Evolutionary conservation across 1,140 invertebrate species (phyloP).

Genomic region (Lanistes nyassanus): DNA sequence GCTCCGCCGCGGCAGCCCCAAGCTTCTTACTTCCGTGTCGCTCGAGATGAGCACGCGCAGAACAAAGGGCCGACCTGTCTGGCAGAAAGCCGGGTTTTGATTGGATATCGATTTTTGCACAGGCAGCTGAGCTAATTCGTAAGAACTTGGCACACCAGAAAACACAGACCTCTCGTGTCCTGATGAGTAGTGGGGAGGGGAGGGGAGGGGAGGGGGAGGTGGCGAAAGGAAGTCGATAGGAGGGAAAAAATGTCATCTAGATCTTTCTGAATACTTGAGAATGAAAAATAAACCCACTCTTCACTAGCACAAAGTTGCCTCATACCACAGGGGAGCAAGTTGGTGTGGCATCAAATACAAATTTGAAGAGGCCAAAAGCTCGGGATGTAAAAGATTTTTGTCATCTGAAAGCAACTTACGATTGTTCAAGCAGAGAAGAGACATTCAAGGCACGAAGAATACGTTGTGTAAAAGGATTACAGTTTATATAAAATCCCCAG

Average conservation of each 20-base stretch:
- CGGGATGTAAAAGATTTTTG: no score
- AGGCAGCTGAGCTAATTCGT: not conserved
- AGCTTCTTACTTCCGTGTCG: not conserved
- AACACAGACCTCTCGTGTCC: not conserved
- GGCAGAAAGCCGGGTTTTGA: not conserved
- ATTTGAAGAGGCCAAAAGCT: no score
- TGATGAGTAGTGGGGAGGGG: not conserved
- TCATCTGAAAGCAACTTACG: no score
- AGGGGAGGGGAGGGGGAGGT: not conserved
- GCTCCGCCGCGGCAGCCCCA: not conserved
- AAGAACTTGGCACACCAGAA: not conserved
- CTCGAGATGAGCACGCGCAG: not conserved
- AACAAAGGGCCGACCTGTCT: constrained; percentile 10
- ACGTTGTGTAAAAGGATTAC: no score
- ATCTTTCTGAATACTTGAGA: not conserved
- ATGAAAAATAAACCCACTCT: not conserved
- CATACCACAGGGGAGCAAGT: not conserved
- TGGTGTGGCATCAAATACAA: no score
- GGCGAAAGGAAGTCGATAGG: not conserved
- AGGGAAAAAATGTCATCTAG: not conserved
- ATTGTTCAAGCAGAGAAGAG: no score
- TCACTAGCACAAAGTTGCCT: not conserved
- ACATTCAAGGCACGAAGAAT: no score
- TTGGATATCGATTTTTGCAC: constrained; percentile 9
- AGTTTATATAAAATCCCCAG: no score